Conservation (phyloP, 2,888 invertebrate species). For the Formica aserva region DNA sequence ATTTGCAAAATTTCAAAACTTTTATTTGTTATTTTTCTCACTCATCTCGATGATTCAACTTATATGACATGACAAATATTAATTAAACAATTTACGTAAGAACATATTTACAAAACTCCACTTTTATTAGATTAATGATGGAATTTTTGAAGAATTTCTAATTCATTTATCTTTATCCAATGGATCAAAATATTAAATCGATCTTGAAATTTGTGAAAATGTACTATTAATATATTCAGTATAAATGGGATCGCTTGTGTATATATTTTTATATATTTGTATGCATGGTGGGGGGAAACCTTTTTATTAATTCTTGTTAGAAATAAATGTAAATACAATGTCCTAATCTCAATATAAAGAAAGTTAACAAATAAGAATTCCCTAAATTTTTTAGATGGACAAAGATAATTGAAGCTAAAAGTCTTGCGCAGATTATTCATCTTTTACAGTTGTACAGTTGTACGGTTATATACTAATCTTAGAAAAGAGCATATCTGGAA, state of each 20-base stretch:
- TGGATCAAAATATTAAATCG: background rate
- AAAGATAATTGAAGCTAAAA: slow-evolving; percentile 23
- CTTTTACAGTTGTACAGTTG: background rate
- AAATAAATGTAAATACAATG: background rate
- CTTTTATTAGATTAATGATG: background rate
- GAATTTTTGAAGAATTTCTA: background rate
- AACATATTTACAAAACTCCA: background rate
- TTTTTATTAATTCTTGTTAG: no score
- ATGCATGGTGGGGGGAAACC: background rate
- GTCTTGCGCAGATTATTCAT: background rate
- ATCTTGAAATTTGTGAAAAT: background rate
- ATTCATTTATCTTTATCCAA: background rate
- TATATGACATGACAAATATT: background rate
- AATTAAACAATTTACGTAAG: background rate
- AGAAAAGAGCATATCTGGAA: slow-evolving; percentile 5
- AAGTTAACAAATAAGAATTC: slow-evolving; percentile 4
- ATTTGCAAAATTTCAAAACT: background rate
- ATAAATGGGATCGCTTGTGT: background rate
- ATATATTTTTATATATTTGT: slow-evolving; percentile 1
- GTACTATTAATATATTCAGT: background rate
- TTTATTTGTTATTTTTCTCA: background rate
- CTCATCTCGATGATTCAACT: background rate
- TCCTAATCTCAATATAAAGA: background rate
- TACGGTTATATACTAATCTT: slow-evolving; percentile 4
- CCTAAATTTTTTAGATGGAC: background rate